Evolutionary conservation across 2,888 invertebrate species (phyloP).

Genomic region (Congeria kusceri): DNA sequence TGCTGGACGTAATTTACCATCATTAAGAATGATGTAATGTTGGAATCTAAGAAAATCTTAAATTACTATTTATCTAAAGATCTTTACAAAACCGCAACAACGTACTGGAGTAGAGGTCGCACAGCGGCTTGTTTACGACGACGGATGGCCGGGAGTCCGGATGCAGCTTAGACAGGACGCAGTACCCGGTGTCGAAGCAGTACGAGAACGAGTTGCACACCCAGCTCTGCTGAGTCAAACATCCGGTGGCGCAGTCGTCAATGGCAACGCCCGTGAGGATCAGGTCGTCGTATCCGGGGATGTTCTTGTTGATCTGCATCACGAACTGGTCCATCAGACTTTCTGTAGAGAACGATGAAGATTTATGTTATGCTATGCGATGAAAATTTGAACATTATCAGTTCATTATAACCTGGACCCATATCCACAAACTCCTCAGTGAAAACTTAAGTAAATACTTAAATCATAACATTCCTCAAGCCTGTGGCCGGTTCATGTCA

Average conservation of each 20-base stretch:
- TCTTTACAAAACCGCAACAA: background rate
- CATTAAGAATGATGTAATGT: no score
- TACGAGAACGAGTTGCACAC: constrained; percentile 76
- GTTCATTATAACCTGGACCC: no score
- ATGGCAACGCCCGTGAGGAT: constrained; percentile 70
- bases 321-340: constrained; percentile 60
- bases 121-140: constrained; percentile 45
- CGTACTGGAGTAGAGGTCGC: constrained; percentile 75
- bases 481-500: no score
- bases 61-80: no score
- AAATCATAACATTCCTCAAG: no score
- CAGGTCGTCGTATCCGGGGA: constrained; percentile 67
- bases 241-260: constrained; percentile 76
- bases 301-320: constrained; percentile 61
- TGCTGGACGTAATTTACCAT: no score
- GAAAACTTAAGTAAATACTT: no score
- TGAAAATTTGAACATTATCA: no score
- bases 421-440: no score
- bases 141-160: constrained; percentile 70
- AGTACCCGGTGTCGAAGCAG: constrained; percentile 70
- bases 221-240: constrained; percentile 66
- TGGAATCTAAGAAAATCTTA: no score
- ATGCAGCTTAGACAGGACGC: constrained; percentile 70
- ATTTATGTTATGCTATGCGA: no score
- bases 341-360: constrained; percentile 30